These are phyloP conservation scores for Bruchidius siliquastri DNA, from an alignment of 2,888 invertebrate genomes.

Conservation along the genomic window DNA sequence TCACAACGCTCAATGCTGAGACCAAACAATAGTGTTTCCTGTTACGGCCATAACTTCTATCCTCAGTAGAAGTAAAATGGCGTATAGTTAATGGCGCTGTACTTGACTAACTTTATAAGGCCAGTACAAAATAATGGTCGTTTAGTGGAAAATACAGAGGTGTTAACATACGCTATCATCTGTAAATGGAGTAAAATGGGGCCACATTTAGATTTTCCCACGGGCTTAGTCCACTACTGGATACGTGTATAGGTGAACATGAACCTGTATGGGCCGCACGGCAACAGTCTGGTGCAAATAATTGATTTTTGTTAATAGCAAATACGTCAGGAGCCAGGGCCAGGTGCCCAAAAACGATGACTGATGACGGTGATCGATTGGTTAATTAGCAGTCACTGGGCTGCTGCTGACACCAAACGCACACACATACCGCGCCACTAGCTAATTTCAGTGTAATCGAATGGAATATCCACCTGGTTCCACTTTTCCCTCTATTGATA, in stretches of 20 bases:
- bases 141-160: no score
- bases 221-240: no score
- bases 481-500: neutral
- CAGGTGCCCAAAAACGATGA: neutral
- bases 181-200: no score
- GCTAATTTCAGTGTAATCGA: neutral
- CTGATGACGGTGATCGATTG: neutral
- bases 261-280: neutral
- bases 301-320: neutral
- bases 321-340: neutral
- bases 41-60: no score
- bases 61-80: no score
- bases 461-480: neutral
- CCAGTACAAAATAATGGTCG: no score
- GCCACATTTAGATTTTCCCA: no score
- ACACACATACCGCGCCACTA: neutral
- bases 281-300: neutral
- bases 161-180: no score
- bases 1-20: no score
- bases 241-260: neutral
- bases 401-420: neutral
- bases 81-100: no score
- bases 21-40: no score
- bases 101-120: no score
- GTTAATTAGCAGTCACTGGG: neutral